Conservation (phyloP, 2,888 invertebrate species). For the Brachynemurus nebulosus region DNA sequence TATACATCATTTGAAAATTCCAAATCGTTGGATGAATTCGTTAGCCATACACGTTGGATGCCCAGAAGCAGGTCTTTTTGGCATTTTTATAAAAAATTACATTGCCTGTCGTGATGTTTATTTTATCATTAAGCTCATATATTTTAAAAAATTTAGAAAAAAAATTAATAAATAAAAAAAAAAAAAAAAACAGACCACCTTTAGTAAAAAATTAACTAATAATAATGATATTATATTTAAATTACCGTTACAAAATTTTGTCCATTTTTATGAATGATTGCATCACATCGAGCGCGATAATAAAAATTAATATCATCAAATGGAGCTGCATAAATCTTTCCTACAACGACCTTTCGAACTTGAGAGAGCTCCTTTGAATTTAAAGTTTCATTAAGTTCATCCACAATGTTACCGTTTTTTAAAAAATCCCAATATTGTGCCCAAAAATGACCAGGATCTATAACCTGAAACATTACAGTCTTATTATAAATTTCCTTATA, state of each 20-base stretch:
- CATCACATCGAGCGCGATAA: constrained; percentile 42
- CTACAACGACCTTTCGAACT: constrained; percentile 28
- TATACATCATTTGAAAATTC: too few relatives aligned
- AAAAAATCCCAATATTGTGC: too few relatives aligned
- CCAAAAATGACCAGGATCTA: constrained; percentile 56
- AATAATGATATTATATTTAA: too few relatives aligned
- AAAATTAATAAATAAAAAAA: too few relatives aligned
- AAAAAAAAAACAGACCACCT: too few relatives aligned
- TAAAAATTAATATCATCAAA: constrained; percentile 33
- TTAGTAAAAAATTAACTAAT: too few relatives aligned
- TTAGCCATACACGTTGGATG: too few relatives aligned
- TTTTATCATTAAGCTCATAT: too few relatives aligned
- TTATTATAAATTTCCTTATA: constrained; percentile 10
- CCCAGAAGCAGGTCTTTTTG: too few relatives aligned
- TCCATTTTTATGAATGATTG: constrained; percentile 32
- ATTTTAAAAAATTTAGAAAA: too few relatives aligned
- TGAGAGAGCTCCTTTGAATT: constrained; percentile 27
- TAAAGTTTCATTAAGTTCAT: constrained; percentile 28
- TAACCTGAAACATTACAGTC: constrained; percentile 37
- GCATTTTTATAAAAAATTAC: background rate
- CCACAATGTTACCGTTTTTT: constrained; percentile 27
- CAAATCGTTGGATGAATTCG: too few relatives aligned
- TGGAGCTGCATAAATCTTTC: constrained; percentile 44
- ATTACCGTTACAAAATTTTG: constrained; percentile 1
- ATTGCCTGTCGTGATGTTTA: too few relatives aligned